A percentile compares a stretch with the other conserved stretches of the same genome.
Conservation (phyloP, 2,113 vertebrate genomes). For the Peromyscus californicus region DNA sequence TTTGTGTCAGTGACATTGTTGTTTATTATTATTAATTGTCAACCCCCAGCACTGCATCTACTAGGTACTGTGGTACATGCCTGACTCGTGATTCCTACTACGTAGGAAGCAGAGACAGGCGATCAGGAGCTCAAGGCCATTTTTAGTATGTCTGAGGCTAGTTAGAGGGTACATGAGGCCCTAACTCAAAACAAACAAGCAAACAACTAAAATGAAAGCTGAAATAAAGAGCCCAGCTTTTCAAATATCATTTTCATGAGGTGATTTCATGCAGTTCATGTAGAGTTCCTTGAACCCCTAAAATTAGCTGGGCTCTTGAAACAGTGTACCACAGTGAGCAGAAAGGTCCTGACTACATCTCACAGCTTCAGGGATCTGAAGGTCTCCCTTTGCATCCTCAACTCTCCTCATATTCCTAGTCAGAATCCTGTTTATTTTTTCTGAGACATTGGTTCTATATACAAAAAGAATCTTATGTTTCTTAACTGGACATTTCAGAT, state of each 20-base stretch:
- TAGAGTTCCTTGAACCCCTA: neutral
- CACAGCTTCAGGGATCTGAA: neutral
- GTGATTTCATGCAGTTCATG: neutral
- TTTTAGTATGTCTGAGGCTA: neutral
- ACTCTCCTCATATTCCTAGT: neutral
- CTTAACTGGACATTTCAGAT: neutral
- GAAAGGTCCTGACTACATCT: neutral
- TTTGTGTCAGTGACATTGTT: neutral
- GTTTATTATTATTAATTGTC: conserved; percentile 11
- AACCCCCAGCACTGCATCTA: neutral
- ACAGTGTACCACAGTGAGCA: neutral
- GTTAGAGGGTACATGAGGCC: no score
- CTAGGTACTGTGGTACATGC: neutral
- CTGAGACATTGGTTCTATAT: neutral
- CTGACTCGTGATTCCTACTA: neutral
- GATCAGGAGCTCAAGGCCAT: neutral
- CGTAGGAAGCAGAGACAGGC: neutral
- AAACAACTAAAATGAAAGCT: neutral
- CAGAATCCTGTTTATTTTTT: neutral
- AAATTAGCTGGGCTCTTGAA: neutral
- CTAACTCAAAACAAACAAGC: neutral
- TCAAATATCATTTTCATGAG: neutral
- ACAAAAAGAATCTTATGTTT: neutral
- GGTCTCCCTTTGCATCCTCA: neutral
- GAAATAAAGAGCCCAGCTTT: neutral